Percentiles rank a stretch among this genome's conserved stretches.
These are phyloP conservation scores for Mesochorus sp. DNA, from an alignment of 2,888 invertebrate genomes.

Conservation along the genomic window DNA sequence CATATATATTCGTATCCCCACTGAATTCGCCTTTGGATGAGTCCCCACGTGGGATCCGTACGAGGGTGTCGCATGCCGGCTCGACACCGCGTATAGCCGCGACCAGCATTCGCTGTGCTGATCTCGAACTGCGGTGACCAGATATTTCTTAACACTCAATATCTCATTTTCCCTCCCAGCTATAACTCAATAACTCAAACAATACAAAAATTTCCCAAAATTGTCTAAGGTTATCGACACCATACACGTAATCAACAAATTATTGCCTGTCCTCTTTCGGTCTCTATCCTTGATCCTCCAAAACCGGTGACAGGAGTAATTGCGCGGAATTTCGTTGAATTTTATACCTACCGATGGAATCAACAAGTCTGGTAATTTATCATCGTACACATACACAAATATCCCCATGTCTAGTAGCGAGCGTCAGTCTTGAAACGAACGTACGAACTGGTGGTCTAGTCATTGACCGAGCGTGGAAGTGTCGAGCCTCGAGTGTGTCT, in stretches of 20 bases:
- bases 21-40: constrained; percentile 73
- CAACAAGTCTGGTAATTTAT: constrained; percentile 4
- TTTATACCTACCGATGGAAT: constrained; percentile 2
- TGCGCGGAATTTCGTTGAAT: constrained; percentile 20
- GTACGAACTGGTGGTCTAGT: constrained; percentile 33
- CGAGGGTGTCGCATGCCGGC: constrained; percentile 68
- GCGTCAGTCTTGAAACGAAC: constrained; percentile 34
- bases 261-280: too few species aligned
- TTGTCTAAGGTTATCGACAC: too few species aligned
- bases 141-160: constrained; percentile 27
- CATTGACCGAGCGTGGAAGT: constrained; percentile 19
- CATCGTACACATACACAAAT: neutral
- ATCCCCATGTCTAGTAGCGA: neutral
- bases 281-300: too few species aligned
- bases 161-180: too few species aligned
- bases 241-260: too few species aligned
- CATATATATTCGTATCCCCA: constrained; percentile 68
- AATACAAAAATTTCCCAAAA: too few species aligned
- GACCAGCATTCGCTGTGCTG: constrained; percentile 72
- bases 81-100: constrained; percentile 59
- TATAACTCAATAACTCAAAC: too few species aligned
- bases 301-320: neutral
- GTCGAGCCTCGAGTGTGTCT: neutral
- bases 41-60: constrained; percentile 75
- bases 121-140: constrained; percentile 73